Evolutionary conservation across 2,888 invertebrate species (phyloP), one percentile per base, ranked within the genome.

Genomic region (Tiliacea aurago): DNA sequence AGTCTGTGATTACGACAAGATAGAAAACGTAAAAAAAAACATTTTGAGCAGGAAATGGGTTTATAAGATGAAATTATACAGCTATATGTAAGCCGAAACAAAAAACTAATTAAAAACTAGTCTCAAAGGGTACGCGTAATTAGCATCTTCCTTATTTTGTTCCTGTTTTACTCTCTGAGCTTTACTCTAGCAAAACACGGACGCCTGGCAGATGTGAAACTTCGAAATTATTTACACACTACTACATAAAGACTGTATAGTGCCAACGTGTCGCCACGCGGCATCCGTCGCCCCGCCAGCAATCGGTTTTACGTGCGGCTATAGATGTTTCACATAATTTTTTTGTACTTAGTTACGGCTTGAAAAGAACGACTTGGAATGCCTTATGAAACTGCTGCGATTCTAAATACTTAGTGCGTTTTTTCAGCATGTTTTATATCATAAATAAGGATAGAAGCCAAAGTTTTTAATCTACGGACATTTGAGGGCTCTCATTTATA

Each of bases 101-200:
- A 15, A 51, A 37, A 18, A 4, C 28, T 23, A 66, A 66, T 53
- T 43, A 53, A 10, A 6, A 61, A 59, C 23, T 47, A 11, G 20
- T 20, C 9, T 58, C 45, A 66, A 76, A 67, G 59, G n/a, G 7
- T 59, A 9, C 2, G n/a, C 23, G 18, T 75, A 28, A 55, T 63
- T 47, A 74, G 18, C n/a, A n/a, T 41, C 15, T 18, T 51, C 7
- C 9, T 37, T 58, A 49, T 28, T 43, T 49, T 33, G 2, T 51
- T 33, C 4, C 4, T 15, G 2, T 56, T 58, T 43, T 9, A 10
- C 6, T 18, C 28, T 13, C 20, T 0, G 15, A 6, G 20, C 3
- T 67, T 28, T 33, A n/a, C 28, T 28, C 28, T 28, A 28, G 28
- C 28, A 28, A 28, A n/a, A n/a, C n/a, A n/a, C n/a, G n/a, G n/a